Conservation (phyloP, 2,113 vertebrate species). For the Podiceps cristatus region DNA sequence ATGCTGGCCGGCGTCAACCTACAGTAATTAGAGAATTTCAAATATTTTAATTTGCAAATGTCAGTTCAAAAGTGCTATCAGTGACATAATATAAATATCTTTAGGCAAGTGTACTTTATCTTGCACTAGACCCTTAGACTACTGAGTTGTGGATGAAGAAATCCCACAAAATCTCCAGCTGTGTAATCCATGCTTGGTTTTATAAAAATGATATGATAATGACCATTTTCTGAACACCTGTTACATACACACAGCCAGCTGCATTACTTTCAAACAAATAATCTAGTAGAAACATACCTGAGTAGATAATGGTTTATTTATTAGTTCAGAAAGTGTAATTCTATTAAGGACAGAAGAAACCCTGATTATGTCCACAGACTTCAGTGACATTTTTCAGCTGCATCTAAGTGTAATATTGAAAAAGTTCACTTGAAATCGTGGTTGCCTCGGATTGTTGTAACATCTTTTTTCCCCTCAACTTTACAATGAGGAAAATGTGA, state of each 20-base stretch:
- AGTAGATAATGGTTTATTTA: background rate
- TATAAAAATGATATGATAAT: background rate
- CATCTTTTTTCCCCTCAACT: background rate
- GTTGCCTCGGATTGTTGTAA: background rate
- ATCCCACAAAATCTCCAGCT: background rate
- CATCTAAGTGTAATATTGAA: background rate
- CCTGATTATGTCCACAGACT: background rate
- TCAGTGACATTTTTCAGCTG: background rate
- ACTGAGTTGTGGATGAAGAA: background rate
- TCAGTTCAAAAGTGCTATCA: background rate
- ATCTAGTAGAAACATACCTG: background rate
- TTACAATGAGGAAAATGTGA: background rate
- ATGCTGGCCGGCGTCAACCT: background rate
- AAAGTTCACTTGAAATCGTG: rapidly evolving
- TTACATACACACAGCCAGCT: background rate
- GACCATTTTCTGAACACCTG: background rate
- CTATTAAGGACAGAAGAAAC: background rate
- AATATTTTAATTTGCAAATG: background rate
- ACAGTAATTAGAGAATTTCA: background rate
- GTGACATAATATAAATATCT: background rate
- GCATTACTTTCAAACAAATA: background rate
- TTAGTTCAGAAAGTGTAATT: background rate
- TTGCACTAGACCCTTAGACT: background rate
- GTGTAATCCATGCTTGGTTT: background rate
- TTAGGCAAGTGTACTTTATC: background rate